These are phyloP conservation scores for Sinopyrophorus schimmeli DNA, from an alignment of 2,888 invertebrate species.

Conservation along the genomic window DNA sequence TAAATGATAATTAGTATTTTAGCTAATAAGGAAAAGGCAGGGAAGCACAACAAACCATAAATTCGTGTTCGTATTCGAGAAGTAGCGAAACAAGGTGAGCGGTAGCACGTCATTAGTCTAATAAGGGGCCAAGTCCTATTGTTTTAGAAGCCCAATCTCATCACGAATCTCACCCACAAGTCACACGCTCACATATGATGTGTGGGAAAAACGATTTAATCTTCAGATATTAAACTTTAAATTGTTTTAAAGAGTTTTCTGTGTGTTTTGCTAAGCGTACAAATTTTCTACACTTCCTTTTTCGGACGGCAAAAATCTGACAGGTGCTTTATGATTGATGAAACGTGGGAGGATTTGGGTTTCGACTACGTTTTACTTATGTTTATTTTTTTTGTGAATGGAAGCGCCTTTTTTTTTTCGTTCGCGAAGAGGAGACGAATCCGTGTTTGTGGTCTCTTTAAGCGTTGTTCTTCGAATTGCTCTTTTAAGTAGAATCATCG, in stretches of 20 bases:
- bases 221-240: conserved; percentile 23
- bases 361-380: conserved; percentile 5
- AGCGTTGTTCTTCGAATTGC: conserved; percentile 23
- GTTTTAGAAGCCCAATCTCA: conserved; percentile 32
- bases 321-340: conserved; percentile 19
- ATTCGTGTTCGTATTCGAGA: conserved; percentile 23
- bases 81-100: conserved; percentile 34
- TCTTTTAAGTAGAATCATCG: conserved; percentile 29
- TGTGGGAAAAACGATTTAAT: conserved; percentile 30
- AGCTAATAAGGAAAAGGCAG: conserved; percentile 23
- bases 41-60: conserved; percentile 19
- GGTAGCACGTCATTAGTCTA: conserved; percentile 39
- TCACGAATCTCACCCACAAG: conserved; percentile 26
- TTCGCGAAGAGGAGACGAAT: too few relatives aligned
- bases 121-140: conserved; percentile 36
- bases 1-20: conserved; percentile 29
- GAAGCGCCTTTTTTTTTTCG: too few relatives aligned
- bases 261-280: conserved; percentile 13
- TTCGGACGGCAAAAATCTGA: conserved; percentile 14
- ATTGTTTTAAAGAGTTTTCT: conserved; percentile 26
- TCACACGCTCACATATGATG: conserved; percentile 36
- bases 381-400: too few relatives aligned
- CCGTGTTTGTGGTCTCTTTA: too few relatives aligned
- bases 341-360: conserved; percentile 10
- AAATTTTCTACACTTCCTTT: conserved; percentile 17